A percentile compares a stretch with the other conserved stretches of the same genome.
Evolutionary conservation across 2,113 vertebrate species (phyloP).

Genomic region (Sisor rabdophorus): DNA sequence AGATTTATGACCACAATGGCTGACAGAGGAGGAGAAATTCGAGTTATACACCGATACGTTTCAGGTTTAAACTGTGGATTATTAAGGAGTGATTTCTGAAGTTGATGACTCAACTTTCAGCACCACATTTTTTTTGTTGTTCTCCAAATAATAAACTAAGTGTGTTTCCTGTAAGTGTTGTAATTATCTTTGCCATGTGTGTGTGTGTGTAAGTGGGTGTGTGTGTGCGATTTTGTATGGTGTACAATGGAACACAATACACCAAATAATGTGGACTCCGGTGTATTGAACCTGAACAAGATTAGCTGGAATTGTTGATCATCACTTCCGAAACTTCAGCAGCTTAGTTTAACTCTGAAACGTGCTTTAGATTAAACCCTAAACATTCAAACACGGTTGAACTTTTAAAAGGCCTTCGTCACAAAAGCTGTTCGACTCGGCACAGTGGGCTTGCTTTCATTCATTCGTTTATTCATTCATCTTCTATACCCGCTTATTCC

Average conservation of each 20-base stretch:
- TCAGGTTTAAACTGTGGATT: neutral
- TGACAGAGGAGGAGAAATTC: neutral
- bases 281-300: neutral
- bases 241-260: neutral
- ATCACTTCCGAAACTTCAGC: neutral
- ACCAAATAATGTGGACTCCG: neutral
- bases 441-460: too few species aligned
- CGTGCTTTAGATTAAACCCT: too few species aligned
- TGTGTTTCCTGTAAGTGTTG: conserved; percentile 10
- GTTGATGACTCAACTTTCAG: conserved; percentile 12
- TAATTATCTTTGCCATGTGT: neutral
- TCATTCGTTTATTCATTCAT: too few species aligned
- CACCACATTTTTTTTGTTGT: conserved; percentile 13
- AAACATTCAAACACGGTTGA: too few species aligned
- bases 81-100: neutral
- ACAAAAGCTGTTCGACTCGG: neutral
- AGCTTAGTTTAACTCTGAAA: neutral
- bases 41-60: neutral
- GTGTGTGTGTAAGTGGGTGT: conserved; percentile 11
- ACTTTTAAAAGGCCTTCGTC: too few species aligned
- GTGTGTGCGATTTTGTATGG: neutral
- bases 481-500: too few species aligned
- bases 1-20: neutral
- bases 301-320: neutral
- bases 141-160: neutral